phyloP scores from a whole-genome alignment of 2,113 vertebrate genomes.

The Cheilinus undulatus region DNA sequence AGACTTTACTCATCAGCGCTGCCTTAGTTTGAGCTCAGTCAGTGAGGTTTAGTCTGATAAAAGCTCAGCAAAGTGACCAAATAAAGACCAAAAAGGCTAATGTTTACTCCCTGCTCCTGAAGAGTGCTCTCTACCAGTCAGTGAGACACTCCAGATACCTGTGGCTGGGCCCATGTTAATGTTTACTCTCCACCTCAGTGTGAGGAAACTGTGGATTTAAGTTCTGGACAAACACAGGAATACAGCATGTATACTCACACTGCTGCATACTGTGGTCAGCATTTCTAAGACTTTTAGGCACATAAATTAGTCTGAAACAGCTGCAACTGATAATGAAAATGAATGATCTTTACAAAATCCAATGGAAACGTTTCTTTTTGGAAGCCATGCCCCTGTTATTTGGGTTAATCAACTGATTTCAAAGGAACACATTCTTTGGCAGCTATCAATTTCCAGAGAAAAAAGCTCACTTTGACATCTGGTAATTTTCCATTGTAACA shows the following conservation, averaged over 20 bases:
- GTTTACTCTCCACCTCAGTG: slow-evolving; percentile 67
- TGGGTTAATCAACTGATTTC: background rate
- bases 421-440: no score
- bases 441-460: background rate
- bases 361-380: background rate
- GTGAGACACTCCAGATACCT: slow-evolving; percentile 75
- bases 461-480: background rate
- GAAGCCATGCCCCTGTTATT: background rate
- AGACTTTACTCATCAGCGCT: background rate
- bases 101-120: slow-evolving; percentile 66
- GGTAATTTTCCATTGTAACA: background rate
- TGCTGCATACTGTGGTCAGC: slow-evolving; percentile 36
- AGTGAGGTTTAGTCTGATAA: slow-evolving; percentile 55
- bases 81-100: slow-evolving; percentile 72
- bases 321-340: no score
- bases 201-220: slow-evolving; percentile 68
- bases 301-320: background rate
- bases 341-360: background rate
- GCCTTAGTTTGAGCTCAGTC: slow-evolving; percentile 12
- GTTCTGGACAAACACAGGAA: slow-evolving; percentile 70
- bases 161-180: slow-evolving; percentile 51
- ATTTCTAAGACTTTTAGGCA: slow-evolving; percentile 14
- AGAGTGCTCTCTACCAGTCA: slow-evolving; percentile 54
- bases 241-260: slow-evolving; percentile 51
- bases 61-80: slow-evolving; percentile 76